Percentiles rank a stretch among this genome's conserved stretches.
phyloP scores from a whole-genome alignment of 2,888 invertebrate genomes.

The Exocentrus adspersus region DNA sequence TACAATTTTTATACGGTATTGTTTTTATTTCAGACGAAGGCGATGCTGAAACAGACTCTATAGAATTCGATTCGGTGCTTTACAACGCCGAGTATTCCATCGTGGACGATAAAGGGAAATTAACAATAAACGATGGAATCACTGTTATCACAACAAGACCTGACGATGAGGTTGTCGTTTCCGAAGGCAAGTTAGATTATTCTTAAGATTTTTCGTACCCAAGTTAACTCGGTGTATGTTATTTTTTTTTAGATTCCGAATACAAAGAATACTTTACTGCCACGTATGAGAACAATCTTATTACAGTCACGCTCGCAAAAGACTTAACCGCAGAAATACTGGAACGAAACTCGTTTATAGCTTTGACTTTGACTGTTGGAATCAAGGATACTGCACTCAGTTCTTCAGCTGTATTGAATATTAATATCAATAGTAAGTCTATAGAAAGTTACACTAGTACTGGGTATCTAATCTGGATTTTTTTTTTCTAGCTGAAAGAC shows the following conservation, averaged over 20 bases:
- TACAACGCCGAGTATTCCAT: slow-evolving; percentile 23
- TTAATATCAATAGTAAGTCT: slow-evolving; percentile 32
- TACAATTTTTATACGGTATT: not conserved
- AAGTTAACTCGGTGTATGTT: not conserved
- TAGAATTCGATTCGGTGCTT: slow-evolving; percentile 13
- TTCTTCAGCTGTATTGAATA: slow-evolving; percentile 37
- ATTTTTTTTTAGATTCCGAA: slow-evolving; percentile 19
- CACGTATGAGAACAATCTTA: slow-evolving; percentile 1
- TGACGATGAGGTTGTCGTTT: slow-evolving; percentile 12
- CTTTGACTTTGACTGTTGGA: slow-evolving; percentile 36
- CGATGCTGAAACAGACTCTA: slow-evolving; percentile 1
- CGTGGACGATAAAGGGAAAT: slow-evolving; percentile 13
- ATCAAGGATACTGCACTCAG: slow-evolving; percentile 26
- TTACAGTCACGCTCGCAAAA: not conserved
- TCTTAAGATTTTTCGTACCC: not conserved
- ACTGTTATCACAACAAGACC: slow-evolving; percentile 6
- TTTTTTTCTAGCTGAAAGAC: slow-evolving; percentile 9
- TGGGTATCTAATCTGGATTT: not conserved
- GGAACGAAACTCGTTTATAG: slow-evolving; percentile 24
- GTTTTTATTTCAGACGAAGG: slow-evolving; percentile 12
- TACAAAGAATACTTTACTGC: slow-evolving; percentile 16
- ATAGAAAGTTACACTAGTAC: too few relatives aligned
- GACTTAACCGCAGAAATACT: slow-evolving; percentile 33
- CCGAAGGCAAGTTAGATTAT: slow-evolving; percentile 23
- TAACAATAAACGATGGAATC: slow-evolving; percentile 10